Evolutionary conservation across 2,797 vertebrate species (phyloP).

Genomic region (Myotis myotis): DNA sequence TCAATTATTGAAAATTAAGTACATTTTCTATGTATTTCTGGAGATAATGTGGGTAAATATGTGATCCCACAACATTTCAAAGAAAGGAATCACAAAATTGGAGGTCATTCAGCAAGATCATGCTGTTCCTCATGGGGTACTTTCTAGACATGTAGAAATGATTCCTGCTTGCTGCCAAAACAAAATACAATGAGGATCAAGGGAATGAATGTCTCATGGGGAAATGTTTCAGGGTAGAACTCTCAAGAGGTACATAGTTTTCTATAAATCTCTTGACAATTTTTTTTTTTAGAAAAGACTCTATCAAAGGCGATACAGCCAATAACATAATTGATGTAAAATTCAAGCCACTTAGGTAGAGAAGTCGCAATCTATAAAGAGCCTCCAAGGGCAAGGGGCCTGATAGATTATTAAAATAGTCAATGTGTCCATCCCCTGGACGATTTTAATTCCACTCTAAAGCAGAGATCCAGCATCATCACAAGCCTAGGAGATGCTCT

Average conservation of each 20-base stretch:
- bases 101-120: neutral
- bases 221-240: slow-evolving; percentile 27
- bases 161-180: neutral
- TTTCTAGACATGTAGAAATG: neutral
- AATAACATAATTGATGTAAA: neutral
- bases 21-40: neutral
- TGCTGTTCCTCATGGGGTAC: neutral
- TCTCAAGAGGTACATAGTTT: slow-evolving; percentile 32
- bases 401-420: neutral
- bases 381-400: neutral
- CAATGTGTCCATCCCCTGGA: neutral
- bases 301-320: neutral
- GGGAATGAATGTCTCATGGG: slow-evolving; percentile 19
- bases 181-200: slow-evolving; percentile 55
- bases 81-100: neutral
- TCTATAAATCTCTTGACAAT: slow-evolving; percentile 51
- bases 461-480: neutral
- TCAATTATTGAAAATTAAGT: neutral
- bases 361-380: neutral
- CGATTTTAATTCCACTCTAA: neutral
- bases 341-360: neutral
- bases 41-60: neutral
- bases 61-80: neutral
- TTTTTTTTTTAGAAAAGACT: neutral
- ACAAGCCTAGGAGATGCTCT: neutral